Evolutionary conservation across 2,797 vertebrate genomes (phyloP).

Genomic region (Pantherophis vulpinus): DNA sequence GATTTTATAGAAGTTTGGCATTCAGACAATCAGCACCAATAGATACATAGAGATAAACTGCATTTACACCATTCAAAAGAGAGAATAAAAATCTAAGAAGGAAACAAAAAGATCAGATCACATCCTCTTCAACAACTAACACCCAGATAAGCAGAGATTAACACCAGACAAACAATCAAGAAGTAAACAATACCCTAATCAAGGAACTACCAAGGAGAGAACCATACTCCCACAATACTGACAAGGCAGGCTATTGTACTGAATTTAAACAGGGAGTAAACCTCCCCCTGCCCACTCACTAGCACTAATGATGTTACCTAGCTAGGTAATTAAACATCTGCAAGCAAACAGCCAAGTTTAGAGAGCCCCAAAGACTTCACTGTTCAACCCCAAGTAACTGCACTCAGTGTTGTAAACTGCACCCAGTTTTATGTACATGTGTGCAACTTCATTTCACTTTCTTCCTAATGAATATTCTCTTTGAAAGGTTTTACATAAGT

Average conservation of each 20-base stretch:
- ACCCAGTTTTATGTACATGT: neutral
- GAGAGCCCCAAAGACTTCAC: neutral
- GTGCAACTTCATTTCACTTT: neutral
- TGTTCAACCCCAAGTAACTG: neutral
- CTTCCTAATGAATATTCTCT: neutral
- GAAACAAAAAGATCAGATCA: neutral
- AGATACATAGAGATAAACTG: neutral
- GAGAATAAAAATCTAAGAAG: neutral
- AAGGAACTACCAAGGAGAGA: neutral
- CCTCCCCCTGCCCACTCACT: neutral
- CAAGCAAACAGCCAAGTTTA: neutral
- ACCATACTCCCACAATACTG: neutral
- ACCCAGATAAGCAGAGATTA: neutral
- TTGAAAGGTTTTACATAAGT: neutral
- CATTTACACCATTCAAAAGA: neutral
- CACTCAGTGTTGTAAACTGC: neutral
- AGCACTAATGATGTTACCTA: neutral
- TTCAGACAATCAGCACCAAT: neutral
- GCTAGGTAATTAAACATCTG: neutral
- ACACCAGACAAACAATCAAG: neutral
- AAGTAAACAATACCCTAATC: neutral
- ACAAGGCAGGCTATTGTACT: neutral
- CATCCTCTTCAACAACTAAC: neutral
- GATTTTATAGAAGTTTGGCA: neutral
- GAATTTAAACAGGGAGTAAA: neutral